Evolutionary conservation across 1,140 invertebrate genomes (phyloP).

Genomic region (Halictus rubicundus): DNA sequence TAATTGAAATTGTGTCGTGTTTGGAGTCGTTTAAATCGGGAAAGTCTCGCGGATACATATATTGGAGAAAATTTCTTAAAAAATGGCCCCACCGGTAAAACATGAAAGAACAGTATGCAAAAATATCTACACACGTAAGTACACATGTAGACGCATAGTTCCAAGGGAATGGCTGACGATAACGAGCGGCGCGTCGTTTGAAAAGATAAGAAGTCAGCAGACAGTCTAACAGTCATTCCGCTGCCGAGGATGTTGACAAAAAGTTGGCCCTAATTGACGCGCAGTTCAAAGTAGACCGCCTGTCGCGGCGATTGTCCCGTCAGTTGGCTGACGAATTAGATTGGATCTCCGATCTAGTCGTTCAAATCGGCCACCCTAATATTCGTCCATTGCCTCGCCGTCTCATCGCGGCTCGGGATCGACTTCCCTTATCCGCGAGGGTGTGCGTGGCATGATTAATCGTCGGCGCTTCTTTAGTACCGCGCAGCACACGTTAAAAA

Average conservation of each 20-base stretch:
- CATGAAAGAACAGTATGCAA: too few species aligned
- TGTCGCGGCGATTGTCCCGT: conserved; percentile 28
- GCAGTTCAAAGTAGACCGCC: neutral
- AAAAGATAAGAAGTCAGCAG: neutral
- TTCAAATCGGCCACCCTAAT: conserved; percentile 50
- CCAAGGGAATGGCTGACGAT: too few species aligned
- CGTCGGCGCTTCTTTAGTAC: neutral
- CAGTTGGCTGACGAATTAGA: conserved; percentile 46
- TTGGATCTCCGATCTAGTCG: conserved; percentile 31
- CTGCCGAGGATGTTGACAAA: neutral
- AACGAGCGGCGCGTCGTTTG: neutral
- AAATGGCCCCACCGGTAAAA: too few species aligned
- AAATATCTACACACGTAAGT: too few species aligned
- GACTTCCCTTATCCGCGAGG: conserved; percentile 31
- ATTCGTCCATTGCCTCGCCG: conserved; percentile 8
- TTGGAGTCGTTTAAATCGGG: too few species aligned
- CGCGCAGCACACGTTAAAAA: too few species aligned
- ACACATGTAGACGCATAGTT: too few species aligned
- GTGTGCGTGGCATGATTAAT: conserved; percentile 56
- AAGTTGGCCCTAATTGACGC: conserved; percentile 2
- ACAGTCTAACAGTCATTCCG: neutral
- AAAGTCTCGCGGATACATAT: too few species aligned
- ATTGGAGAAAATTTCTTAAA: too few species aligned
- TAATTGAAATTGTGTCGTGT: too few species aligned
- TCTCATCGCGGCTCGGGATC: neutral